A percentile compares a stretch with the other conserved stretches of the same genome.
phyloP scores from a whole-genome alignment of 1,140 invertebrate genomes.

The Camponotus pennsylvanicus region DNA sequence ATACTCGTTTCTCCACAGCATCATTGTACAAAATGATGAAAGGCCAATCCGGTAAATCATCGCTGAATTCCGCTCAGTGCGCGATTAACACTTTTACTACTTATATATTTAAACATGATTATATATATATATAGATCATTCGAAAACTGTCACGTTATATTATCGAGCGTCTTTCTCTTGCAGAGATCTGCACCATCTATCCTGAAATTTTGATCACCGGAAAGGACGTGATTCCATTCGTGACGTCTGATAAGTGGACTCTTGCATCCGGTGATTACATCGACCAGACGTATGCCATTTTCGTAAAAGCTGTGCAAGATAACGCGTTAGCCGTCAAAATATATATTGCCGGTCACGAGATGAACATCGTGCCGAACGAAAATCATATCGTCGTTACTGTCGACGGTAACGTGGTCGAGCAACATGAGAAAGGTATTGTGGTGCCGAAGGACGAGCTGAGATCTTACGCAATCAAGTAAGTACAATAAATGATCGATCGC shows the following conservation, averaged over 20 bases:
- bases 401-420: slow-evolving; percentile 62
- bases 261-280: slow-evolving; percentile 70
- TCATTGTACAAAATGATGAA: slow-evolving; percentile 46
- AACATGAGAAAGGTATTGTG: slow-evolving; percentile 64
- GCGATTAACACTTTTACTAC: not conserved
- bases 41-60: not conserved
- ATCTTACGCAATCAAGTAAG: slow-evolving; percentile 70
- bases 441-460: slow-evolving; percentile 61
- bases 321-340: slow-evolving; percentile 71
- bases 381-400: slow-evolving; percentile 51
- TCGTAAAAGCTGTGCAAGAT: slow-evolving; percentile 66
- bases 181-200: slow-evolving; percentile 76
- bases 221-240: slow-evolving; percentile 69
- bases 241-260: slow-evolving; percentile 71
- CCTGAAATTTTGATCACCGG: slow-evolving; percentile 66
- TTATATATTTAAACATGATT: not conserved
- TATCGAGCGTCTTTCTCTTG: not conserved
- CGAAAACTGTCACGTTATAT: not conserved
- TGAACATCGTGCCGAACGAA: slow-evolving; percentile 69
- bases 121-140: too few species aligned
- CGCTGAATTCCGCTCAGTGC: not conserved
- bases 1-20: slow-evolving; percentile 66
- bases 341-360: slow-evolving; percentile 44
- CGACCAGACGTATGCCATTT: slow-evolving; percentile 68
- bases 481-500: slow-evolving; percentile 5